phyloP scores from a whole-genome alignment of 2,797 vertebrate species.

The Mormyrus proboscirostris region DNA sequence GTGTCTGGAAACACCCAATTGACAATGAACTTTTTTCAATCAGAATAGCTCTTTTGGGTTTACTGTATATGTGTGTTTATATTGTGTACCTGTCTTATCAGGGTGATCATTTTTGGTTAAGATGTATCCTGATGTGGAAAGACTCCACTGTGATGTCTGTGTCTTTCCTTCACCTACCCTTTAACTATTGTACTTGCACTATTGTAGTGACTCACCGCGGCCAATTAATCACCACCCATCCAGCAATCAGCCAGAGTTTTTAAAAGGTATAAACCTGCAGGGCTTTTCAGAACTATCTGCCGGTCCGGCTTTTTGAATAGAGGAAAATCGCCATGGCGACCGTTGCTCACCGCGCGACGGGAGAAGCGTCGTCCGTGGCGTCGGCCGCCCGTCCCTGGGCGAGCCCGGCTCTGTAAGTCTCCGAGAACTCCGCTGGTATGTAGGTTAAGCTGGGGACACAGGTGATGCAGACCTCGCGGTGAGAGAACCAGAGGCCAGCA shows the following conservation, averaged over 20 bases:
- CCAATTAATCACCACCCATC: neutral
- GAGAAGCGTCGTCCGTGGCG: constrained; percentile 39
- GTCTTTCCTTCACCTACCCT: neutral
- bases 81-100: neutral
- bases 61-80: neutral
- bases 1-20: neutral
- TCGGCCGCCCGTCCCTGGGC: constrained; percentile 59
- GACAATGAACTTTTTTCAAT: neutral
- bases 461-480: neutral
- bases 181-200: neutral
- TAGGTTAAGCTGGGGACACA: constrained; percentile 70
- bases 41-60: neutral
- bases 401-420: constrained; percentile 65
- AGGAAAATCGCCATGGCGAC: neutral
- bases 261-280: neutral
- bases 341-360: neutral
- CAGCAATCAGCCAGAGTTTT: neutral
- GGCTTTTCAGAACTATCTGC: neutral
- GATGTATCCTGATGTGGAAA: neutral
- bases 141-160: neutral
- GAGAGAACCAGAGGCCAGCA: neutral
- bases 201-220: neutral
- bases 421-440: constrained; percentile 72
- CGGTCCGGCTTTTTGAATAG: neutral
- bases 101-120: neutral